Conservation (phyloP, 2,113 vertebrate genomes). For the Menura novaehollandiae region DNA sequence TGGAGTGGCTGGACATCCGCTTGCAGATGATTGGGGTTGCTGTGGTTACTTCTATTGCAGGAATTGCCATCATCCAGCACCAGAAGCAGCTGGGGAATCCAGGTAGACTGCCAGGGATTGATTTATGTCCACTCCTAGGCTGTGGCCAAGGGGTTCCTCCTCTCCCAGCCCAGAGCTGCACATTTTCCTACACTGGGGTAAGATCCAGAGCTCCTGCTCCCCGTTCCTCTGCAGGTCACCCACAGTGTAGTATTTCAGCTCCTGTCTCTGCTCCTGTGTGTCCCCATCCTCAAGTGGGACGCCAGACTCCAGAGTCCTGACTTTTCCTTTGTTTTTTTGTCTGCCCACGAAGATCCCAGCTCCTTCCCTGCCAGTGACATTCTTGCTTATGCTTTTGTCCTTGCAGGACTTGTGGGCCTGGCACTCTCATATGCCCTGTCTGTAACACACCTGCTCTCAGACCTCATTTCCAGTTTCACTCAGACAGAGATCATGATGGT, state of each 20-base stretch:
- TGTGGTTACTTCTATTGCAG: slow-evolving; percentile 82
- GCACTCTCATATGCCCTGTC: slow-evolving; percentile 91
- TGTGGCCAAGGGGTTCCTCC: not conserved
- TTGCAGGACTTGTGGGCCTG: slow-evolving; percentile 88
- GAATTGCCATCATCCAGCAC: slow-evolving; percentile 88
- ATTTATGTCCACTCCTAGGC: not conserved
- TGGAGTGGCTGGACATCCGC: slow-evolving; percentile 93
- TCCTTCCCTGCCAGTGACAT: not conserved
- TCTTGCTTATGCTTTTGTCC: not conserved
- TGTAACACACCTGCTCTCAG: slow-evolving; percentile 86
- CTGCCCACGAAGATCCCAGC: not conserved
- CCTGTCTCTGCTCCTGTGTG: not conserved
- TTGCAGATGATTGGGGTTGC: slow-evolving; percentile 92
- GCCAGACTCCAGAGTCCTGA: not conserved
- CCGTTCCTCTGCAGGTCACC: not conserved
- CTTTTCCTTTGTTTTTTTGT: not conserved
- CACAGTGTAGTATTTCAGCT: not conserved
- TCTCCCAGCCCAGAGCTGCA: not conserved
- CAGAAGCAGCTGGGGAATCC: slow-evolving; percentile 80
- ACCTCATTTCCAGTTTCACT: slow-evolving; percentile 89
- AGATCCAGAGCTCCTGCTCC: not conserved
- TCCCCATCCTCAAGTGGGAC: not conserved
- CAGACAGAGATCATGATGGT: slow-evolving; percentile 94
- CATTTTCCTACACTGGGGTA: not conserved
- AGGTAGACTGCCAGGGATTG: slow-evolving; percentile 68